Evolutionary conservation across 2,888 invertebrate genomes (phyloP).

Genomic region (Tetropium fuscum): DNA sequence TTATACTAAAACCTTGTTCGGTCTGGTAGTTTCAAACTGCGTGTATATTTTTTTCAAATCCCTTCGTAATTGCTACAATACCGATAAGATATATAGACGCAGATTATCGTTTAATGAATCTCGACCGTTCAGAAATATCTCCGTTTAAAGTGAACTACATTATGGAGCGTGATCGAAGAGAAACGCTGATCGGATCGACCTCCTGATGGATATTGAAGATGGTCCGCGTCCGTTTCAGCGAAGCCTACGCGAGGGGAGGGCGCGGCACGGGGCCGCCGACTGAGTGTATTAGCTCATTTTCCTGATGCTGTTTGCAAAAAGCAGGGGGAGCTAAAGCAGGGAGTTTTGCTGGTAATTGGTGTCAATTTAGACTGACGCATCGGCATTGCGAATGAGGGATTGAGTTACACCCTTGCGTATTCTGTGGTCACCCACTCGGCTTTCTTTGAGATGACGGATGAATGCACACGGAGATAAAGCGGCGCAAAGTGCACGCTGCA

Average conservation of each 20-base stretch:
- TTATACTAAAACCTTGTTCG: no score
- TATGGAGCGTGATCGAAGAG: slow-evolving; percentile 15
- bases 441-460: slow-evolving; percentile 46
- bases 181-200: slow-evolving; percentile 9
- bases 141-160: slow-evolving; percentile 4
- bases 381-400: slow-evolving; percentile 65
- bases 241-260: slow-evolving; percentile 31
- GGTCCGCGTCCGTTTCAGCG: slow-evolving; percentile 41
- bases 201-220: slow-evolving; percentile 23
- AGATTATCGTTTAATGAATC: slow-evolving; percentile 36
- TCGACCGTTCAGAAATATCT: slow-evolving; percentile 19
- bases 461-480: slow-evolving; percentile 25
- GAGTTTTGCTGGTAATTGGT: slow-evolving; percentile 75
- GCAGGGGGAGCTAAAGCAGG: slow-evolving; percentile 60
- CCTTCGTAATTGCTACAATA: slow-evolving; percentile 2
- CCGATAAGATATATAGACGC: slow-evolving; percentile 3
- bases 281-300: slow-evolving; percentile 66
- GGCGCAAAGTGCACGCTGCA: slow-evolving; percentile 16
- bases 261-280: slow-evolving; percentile 30
- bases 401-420: slow-evolving; percentile 62
- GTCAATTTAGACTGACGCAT: slow-evolving; percentile 75
- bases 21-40: no score
- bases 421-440: slow-evolving; percentile 52
- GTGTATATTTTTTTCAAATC: slow-evolving; percentile 5
- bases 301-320: slow-evolving; percentile 66